Conservation (phyloP, 2,113 vertebrate species). For the Circaetus gallicus region DNA sequence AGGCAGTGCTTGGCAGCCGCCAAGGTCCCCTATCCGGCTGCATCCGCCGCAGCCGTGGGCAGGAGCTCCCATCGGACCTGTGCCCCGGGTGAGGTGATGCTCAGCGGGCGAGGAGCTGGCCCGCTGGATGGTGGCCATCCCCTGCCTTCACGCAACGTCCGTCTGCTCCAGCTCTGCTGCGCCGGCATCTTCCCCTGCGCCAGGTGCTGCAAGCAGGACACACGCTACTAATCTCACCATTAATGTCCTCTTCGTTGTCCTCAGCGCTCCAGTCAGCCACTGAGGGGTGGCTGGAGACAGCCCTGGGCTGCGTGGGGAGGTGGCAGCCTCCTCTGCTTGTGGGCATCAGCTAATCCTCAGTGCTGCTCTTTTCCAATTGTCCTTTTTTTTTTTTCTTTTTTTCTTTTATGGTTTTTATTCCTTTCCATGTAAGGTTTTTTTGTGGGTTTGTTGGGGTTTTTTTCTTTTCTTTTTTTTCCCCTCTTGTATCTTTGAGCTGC, state of each 20-base stretch:
- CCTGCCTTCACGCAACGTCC: not conserved
- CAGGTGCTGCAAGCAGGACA: fast-evolving
- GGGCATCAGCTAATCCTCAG: not conserved
- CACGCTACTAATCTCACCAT: not conserved
- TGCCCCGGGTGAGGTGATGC: not conserved
- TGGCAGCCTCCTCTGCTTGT: not conserved
- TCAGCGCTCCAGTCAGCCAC: not conserved
- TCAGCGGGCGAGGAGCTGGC: not conserved
- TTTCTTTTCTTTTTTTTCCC: no score
- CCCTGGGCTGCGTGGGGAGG: not conserved
- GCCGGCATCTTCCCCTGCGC: fast-evolving
- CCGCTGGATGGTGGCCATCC: not conserved
- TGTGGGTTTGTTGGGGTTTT: no score
- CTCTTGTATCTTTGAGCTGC: not conserved
- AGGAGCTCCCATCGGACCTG: not conserved
- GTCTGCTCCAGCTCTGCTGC: not conserved
- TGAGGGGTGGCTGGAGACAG: not conserved
- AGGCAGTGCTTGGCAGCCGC: not conserved
- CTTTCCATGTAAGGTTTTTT: not conserved
- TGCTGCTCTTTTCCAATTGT: not conserved
- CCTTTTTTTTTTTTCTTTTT: no score
- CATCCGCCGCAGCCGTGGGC: not conserved
- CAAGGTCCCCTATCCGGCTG: not conserved
- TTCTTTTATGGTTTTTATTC: not conserved
- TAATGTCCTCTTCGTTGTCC: not conserved